Evolutionary conservation across 2,113 vertebrate genomes (phyloP).

Genomic region (Peromyscus polionotus): DNA sequence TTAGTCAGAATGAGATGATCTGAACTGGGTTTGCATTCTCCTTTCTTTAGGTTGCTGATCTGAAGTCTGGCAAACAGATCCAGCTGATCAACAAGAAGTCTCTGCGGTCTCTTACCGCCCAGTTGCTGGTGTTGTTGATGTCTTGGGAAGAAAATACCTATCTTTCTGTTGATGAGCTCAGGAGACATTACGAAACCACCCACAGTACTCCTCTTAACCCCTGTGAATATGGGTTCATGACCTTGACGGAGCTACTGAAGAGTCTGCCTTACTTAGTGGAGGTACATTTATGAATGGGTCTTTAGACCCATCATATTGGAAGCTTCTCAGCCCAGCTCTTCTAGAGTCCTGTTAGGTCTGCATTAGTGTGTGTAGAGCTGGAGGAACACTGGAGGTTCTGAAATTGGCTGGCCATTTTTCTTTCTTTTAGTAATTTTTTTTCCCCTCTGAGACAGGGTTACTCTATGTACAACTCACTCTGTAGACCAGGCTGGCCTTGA

Average conservation of each 20-base stretch:
- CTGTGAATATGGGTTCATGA: constrained; percentile 98
- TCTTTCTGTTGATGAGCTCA: constrained; percentile 91
- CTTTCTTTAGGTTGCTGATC: constrained; percentile 90
- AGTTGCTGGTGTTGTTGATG: constrained; percentile 96
- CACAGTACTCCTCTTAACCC: constrained; percentile 92
- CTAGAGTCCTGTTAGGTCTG: neutral
- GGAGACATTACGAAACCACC: constrained; percentile 88
- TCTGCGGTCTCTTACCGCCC: constrained; percentile 93
- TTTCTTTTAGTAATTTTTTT: neutral
- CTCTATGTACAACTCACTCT: too few species aligned
- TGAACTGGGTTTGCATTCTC: neutral
- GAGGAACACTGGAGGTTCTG: neutral
- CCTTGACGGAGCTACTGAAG: constrained; percentile 95
- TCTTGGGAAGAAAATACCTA: constrained; percentile 90
- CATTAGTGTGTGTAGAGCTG: neutral
- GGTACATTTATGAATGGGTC: constrained; percentile 82
- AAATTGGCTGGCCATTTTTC: neutral
- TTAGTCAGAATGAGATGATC: neutral
- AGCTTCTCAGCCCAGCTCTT: neutral
- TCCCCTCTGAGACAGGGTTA: too few species aligned
- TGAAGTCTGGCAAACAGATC: constrained; percentile 92
- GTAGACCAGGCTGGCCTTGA: too few species aligned
- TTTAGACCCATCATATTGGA: neutral
- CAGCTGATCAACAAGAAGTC: constrained; percentile 98
- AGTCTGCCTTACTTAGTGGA: constrained; percentile 97